Evolutionary conservation across 2,113 vertebrate species (phyloP).

Genomic region (Saccopteryx bilineata): DNA sequence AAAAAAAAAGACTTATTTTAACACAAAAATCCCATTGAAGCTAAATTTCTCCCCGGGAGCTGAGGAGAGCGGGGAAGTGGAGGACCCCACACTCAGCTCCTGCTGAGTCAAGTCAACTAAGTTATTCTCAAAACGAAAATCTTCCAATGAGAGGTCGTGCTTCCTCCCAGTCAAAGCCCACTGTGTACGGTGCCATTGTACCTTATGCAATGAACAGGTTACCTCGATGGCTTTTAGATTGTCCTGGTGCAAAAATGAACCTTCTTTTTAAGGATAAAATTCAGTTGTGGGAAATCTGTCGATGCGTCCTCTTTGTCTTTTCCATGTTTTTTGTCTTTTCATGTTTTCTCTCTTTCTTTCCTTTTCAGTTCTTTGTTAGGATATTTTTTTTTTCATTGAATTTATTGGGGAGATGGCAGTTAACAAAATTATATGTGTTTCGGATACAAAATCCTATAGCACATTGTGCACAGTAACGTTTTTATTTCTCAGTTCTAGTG

Average conservation of each 20-base stretch:
- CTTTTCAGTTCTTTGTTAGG: too few species aligned
- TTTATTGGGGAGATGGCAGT: too few species aligned
- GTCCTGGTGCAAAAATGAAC: not conserved
- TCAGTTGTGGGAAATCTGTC: not conserved
- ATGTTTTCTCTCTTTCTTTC: not conserved
- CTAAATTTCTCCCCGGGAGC: slow-evolving; percentile 32
- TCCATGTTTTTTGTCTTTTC: not conserved
- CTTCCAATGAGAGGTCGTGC: slow-evolving; percentile 32
- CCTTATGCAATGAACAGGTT: slow-evolving; percentile 64
- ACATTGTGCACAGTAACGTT: too few species aligned
- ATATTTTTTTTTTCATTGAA: too few species aligned
- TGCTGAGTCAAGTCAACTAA: slow-evolving; percentile 65
- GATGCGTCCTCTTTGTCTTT: not conserved
- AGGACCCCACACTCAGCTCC: slow-evolving; percentile 1
- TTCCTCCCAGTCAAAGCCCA: not conserved
- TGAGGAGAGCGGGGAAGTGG: slow-evolving; percentile 60
- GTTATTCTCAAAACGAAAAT: slow-evolving; percentile 60
- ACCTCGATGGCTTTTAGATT: not conserved
- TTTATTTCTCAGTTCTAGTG: slow-evolving; percentile 43
- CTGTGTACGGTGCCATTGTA: not conserved
- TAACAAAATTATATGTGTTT: too few species aligned
- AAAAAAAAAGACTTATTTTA: slow-evolving; percentile 25
- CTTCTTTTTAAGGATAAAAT: slow-evolving; percentile 11
- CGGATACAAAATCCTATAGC: too few species aligned
- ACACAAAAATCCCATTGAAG: slow-evolving; percentile 53